phyloP scores from a whole-genome alignment of 1,140 invertebrate genomes.

The Parapsyche elsis region DNA sequence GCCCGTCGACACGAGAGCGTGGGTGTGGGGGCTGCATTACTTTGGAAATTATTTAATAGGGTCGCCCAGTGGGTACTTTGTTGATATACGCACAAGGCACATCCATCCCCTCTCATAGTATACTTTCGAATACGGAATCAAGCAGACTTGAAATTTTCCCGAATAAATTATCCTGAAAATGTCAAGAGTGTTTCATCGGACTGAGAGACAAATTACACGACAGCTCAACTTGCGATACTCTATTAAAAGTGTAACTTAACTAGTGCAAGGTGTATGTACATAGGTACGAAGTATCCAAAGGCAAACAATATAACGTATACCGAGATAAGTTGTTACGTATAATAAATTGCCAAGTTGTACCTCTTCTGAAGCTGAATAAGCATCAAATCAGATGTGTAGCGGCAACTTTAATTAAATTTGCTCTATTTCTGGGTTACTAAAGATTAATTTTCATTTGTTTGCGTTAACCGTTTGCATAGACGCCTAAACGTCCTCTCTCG shows the following conservation, averaged over 20 bases:
- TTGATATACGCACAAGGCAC: background rate
- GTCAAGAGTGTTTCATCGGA: background rate
- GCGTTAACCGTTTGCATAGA: constrained; percentile 27
- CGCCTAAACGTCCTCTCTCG: constrained; percentile 23
- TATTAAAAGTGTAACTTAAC: background rate
- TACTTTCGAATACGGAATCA: background rate
- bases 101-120: background rate
- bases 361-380: background rate
- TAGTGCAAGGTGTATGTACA: too few species aligned
- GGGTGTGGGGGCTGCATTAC: constrained; percentile 20
- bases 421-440: constrained; percentile 30
- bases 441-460: constrained; percentile 34
- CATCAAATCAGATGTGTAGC: constrained; percentile 7
- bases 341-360: too few species aligned
- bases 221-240: background rate
- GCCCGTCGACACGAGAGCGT: background rate
- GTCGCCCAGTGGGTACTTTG: background rate
- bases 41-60: constrained; percentile 55
- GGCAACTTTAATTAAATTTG: constrained; percentile 30
- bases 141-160: constrained; percentile 12
- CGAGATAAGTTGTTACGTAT: too few species aligned
- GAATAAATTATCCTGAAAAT: constrained; percentile 40
- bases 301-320: background rate
- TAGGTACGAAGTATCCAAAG: too few species aligned
- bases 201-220: background rate